Percentiles rank a stretch among this genome's conserved stretches.
phyloP scores from a whole-genome alignment of 2,797 vertebrate genomes.

The Amblyopsis hoosieri region DNA sequence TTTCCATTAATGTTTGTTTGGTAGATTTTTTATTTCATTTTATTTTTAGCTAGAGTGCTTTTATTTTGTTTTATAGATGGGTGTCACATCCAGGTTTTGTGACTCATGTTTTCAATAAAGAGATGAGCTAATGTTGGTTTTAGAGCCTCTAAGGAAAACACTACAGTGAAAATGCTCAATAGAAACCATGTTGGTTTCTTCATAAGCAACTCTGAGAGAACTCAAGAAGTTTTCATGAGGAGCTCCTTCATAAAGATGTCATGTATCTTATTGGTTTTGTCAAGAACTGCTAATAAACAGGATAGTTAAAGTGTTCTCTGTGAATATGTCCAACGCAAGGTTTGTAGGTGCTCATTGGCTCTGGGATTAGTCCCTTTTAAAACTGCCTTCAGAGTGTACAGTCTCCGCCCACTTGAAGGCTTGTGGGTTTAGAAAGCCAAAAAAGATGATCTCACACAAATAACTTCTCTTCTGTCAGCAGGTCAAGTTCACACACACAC shows the following conservation, averaged over 20 bases:
- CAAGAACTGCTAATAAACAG: not conserved
- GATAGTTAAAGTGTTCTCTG: no score
- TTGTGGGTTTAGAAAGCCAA: conserved; percentile 28
- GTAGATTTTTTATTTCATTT: no score
- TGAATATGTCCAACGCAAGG: not conserved
- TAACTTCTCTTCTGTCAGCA: conserved; percentile 34
- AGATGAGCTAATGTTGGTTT: not conserved
- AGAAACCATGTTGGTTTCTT: not conserved
- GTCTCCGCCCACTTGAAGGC: conserved; percentile 27
- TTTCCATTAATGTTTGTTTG: not conserved
- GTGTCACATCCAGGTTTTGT: not conserved
- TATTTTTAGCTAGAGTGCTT: not conserved
- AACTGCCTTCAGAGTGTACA: conserved; percentile 14
- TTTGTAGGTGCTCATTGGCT: not conserved
- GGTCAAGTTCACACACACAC: conserved; percentile 6
- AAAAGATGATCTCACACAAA: conserved; percentile 52
- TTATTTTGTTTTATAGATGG: not conserved
- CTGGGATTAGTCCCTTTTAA: conserved; percentile 5
- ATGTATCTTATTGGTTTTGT: not conserved
- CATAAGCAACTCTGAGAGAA: not conserved
- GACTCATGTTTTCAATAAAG: conserved; percentile 1
- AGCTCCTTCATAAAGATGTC: not conserved
- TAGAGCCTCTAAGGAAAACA: not conserved
- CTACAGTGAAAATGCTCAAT: not conserved
- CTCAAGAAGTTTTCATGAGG: not conserved